Evolutionary conservation across 2,113 vertebrate genomes (phyloP), one percentile per base, ranked within the genome.

Genomic region (Malurus alboscapulatus): DNA sequence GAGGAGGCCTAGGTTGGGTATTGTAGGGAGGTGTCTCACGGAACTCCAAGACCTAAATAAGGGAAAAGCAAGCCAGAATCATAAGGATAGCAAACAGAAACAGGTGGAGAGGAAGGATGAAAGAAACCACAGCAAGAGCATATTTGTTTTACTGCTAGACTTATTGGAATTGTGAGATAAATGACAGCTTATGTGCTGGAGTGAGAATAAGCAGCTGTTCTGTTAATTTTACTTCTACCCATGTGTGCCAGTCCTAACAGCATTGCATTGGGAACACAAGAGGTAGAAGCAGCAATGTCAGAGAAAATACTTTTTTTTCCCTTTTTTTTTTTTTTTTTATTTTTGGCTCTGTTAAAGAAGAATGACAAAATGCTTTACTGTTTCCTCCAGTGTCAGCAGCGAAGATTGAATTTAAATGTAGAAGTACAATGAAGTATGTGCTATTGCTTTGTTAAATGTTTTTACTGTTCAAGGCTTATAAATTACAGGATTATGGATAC

Each of bases 181-280:
- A 72, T 83, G 58, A 69, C 83, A 94, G 20, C 29, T 90, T 74
- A 78, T 51, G 45, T 59, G 20, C 51, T 47, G 8, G 20, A 88
- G n/a, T 78, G 90, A 88, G 26, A 50, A 20, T 61, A 74, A 95
- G 55, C 79, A 95, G 40, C 76, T 94, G 90, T 93, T 96, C 67
- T 90, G 53, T 62, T 95, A 88, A 87, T 83, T 94, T 82, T 69
- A 21, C 63, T 88, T 45, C 73, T 89, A 94, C 72, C 44, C 44
- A 17, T 81, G 65, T 88, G 66, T 59, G 22, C 45, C 57, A 61
- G 10, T 71, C 27, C 57, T 90, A 75, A 75, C 11, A 62, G 17
- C 44, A 50, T 54, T 85, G 24, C 36, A 61, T 12, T 57, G 72
- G 51, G 91, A 82, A 72, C 17, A 67, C 24, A 54, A 57, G 26